Conservation (phyloP, 2,888 invertebrate genomes). For the Drosophila cyrtoloma region DNA sequence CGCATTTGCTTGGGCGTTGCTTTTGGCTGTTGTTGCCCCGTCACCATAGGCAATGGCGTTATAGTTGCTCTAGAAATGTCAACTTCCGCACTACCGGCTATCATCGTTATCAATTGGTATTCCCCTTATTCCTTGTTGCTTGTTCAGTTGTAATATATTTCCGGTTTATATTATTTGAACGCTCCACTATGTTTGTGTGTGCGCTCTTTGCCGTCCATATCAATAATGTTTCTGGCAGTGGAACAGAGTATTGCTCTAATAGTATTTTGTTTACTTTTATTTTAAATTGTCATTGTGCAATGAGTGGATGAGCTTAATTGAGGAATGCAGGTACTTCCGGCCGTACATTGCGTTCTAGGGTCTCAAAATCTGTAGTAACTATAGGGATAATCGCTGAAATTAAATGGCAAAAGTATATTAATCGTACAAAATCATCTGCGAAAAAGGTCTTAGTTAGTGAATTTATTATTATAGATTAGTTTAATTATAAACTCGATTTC, state of each 20-base stretch:
- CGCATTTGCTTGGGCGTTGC: conserved; percentile 68
- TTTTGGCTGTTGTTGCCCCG: conserved; percentile 48
- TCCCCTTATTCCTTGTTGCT: not conserved
- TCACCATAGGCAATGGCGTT: conserved; percentile 30
- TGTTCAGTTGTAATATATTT: not conserved
- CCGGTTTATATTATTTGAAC: not conserved
- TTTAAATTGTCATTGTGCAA: not conserved
- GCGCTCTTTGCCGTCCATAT: conserved; percentile 31
- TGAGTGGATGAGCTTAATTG: not conserved
- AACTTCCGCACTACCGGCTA: conserved; percentile 30
- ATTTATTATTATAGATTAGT: not conserved
- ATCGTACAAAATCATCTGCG: not conserved
- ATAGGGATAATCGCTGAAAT: not conserved
- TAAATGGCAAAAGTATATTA: not conserved
- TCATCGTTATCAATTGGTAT: conserved; percentile 34
- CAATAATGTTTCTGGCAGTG: not conserved
- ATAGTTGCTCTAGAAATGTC: conserved; percentile 26
- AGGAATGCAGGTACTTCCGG: not conserved
- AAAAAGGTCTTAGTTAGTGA: not conserved
- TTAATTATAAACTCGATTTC: not conserved
- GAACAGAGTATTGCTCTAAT: not conserved
- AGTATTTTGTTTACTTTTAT: not conserved
- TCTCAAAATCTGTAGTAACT: not conserved
- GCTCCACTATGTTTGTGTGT: conserved; percentile 5
- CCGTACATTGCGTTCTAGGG: not conserved